Evolutionary conservation across 2,797 vertebrate genomes (phyloP).

Genomic region (Muscicapa comitata): DNA sequence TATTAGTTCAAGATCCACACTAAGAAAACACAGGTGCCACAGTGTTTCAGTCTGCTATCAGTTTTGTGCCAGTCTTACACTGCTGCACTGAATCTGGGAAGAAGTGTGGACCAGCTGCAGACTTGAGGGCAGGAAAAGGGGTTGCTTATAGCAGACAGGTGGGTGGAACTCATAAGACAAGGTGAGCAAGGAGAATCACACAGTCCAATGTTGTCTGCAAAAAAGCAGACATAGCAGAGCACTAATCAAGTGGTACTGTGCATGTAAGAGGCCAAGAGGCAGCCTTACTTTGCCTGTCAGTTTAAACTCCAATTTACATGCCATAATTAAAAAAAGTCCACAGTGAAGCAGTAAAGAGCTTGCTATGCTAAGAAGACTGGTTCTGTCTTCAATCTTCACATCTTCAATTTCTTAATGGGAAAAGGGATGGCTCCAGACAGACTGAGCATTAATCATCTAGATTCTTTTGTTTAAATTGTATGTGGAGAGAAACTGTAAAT

Average conservation of each 20-base stretch:
- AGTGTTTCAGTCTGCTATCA: neutral
- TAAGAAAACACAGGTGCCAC: neutral
- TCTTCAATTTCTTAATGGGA: neutral
- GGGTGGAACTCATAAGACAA: accelerated
- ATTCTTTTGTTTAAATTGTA: conserved; percentile 31
- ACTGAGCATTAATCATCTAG: neutral
- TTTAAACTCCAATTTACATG: neutral
- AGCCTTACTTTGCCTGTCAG: neutral
- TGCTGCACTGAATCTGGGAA: neutral
- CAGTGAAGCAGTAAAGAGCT: neutral
- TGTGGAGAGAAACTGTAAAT: conserved; percentile 13
- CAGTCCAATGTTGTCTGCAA: neutral
- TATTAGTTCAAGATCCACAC: neutral
- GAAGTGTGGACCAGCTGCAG: accelerated
- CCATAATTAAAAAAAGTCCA: neutral
- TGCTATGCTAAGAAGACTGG: neutral
- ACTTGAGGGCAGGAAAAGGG: neutral
- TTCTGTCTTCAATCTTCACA: neutral
- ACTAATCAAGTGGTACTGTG: neutral
- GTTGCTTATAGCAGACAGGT: neutral
- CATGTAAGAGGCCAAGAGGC: neutral
- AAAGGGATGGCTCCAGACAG: neutral
- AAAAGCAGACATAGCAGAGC: neutral
- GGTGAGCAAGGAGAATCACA: neutral
- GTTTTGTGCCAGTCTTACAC: neutral